A percentile compares a stretch with the other conserved stretches of the same genome.
These are phyloP conservation scores for Perithous albicinctus DNA, from an alignment of 2,888 invertebrate species.

Conservation along the genomic window DNA sequence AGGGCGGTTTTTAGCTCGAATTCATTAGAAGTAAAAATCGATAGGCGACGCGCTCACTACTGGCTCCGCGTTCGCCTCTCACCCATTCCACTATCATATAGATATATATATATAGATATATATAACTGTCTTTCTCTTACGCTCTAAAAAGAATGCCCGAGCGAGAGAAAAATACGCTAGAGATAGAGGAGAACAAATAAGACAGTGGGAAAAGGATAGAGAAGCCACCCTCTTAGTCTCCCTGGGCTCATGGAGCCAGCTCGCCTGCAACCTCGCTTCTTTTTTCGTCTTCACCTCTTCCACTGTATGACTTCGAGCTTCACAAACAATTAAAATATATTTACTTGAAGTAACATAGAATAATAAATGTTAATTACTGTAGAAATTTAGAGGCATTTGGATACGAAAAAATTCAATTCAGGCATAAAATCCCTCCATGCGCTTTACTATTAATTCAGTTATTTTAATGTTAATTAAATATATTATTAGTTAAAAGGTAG, in stretches of 20 bases:
- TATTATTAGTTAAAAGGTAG: too few relatives aligned
- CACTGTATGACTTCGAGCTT: not conserved
- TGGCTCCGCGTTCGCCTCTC: slow-evolving; percentile 69
- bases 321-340: not conserved
- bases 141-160: slow-evolving; percentile 80
- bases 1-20: slow-evolving; percentile 83
- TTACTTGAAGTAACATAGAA: too few relatives aligned
- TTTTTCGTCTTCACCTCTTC: slow-evolving; percentile 26
- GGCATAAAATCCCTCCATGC: too few relatives aligned
- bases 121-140: slow-evolving; percentile 63
- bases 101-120: slow-evolving; percentile 4
- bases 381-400: too few relatives aligned
- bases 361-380: too few relatives aligned
- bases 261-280: slow-evolving; percentile 13
- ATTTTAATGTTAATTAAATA: too few relatives aligned
- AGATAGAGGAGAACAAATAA: slow-evolving; percentile 33
- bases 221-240: slow-evolving; percentile 62
- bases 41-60: slow-evolving; percentile 82
- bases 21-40: slow-evolving; percentile 84
- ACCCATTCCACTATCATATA: slow-evolving; percentile 49
- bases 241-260: slow-evolving; percentile 18
- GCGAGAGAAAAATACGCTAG: slow-evolving; percentile 54
- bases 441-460: too few relatives aligned
- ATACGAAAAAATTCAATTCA: too few relatives aligned
- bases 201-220: slow-evolving; percentile 30